Base-by-base conservation (phyloP, 2,888 invertebrate genomes). In the Drosophila infuscata region DNA sequence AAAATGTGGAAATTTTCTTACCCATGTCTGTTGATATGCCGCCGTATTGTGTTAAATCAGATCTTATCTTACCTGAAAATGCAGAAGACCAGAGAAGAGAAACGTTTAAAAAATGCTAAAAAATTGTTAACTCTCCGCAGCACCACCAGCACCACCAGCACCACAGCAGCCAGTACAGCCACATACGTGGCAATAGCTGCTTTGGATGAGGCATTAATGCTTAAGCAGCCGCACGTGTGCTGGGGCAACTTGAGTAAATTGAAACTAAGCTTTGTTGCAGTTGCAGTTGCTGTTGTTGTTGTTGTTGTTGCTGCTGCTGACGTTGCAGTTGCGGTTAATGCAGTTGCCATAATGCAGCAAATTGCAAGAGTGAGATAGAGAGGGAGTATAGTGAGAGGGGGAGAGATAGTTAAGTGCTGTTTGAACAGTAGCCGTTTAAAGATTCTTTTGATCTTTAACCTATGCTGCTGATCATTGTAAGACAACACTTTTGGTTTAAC, bases 11-110 rank as follows among this genome's bases (percentile, higher is more conserved):
- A 92, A 89, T 88, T 85, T 91, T 91, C 92, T 92, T 92, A 92
- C 92, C 92, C 92, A 92, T 92, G 90, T 92, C 92, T 92, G 92
- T 91, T 92, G 92, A 91, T 91, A 92, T 92, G 89, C 92, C 92
- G 92, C 92, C 92, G 85, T 92, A 92, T 91, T 92, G 92, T 91
- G 92, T 92, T 91, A 92, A 92, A 92, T 92, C 92, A 86, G 92
- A 92, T 92, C 92, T 92, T 92, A 92, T 92, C 92, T 92, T 92
- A 92, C 92, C 92, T 92, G 84, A 76, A 91, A 91, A 74, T 75
- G 74, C 68, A 76, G 67, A 79, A 84, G 73, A 70, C 54, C 72
- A 88, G 78, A 74, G 77, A 72, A 72, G 72, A 89, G 84, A 78
- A 87, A 85, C 84, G 82, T 84, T 87, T 85, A 76, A 82, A 85